Base-by-base conservation (phyloP, 1,140 invertebrate genomes). In the Drosophila kanapiae region DNA sequence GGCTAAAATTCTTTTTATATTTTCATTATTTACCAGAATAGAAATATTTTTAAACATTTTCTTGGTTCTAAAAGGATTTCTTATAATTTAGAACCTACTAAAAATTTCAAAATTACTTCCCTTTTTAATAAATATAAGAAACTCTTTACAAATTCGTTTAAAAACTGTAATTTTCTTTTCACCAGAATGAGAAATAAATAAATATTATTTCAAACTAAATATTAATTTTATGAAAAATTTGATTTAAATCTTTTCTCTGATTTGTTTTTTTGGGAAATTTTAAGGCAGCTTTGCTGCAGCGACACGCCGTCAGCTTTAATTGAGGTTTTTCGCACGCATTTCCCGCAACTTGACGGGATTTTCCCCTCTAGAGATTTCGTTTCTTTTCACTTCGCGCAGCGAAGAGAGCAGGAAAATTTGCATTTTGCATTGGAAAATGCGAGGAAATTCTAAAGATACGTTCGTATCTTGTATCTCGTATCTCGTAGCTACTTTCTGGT, bases 341-440 rank as follows among this genome's bases (percentile, higher is more conserved):
- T 62, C 23, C 42, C 38, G 16, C 42, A 27, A 61, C 33, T 67
- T 67, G 45, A 40, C 35, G 23, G 47, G 29, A 9, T 67, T 69
- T 65, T 48, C 33, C n/a, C 53, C 53, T 33, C 18, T 43, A 40
- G 7, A 67, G 29, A 69, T 53, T 67, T 40, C 23, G 27, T 29
- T 51, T 65, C 43, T 51, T 65, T 64, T 67, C 47, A 43, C 40
- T 53, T 49, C 16, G 27, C 61, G 67, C 49, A 67, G 48, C 45
- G 47, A 65, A 49, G 59, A 68, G 64, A 45, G 43, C 29, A 33
- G 65, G 64, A 68, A 65, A 70, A 70, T 70, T 70, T 70, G 67
- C 63, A 70, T 70, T 70, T 43, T 54, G 64, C 67, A 40, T 65
- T 70, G 63, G 63, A 68, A 69, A 63, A 63, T 42, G 43, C 63